Base-by-base conservation (phyloP, 2,113 vertebrate species). In the Colistium nudipinnis region DNA sequence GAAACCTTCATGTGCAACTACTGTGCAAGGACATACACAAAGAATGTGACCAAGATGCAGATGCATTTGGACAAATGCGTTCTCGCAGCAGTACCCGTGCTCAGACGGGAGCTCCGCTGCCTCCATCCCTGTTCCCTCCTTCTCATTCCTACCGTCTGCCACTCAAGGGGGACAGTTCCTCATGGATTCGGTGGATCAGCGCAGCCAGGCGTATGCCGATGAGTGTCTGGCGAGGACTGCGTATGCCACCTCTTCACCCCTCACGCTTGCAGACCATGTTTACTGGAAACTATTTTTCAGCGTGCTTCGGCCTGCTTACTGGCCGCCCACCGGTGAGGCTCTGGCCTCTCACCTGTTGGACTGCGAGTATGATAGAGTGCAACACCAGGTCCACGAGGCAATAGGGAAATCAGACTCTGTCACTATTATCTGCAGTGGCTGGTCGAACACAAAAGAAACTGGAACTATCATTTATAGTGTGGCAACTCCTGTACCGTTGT, bases 11-110 rank as follows among this genome's bases (percentile, higher is more conserved):
- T 84, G 38, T 89, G 87, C 66, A 89, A 84, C 69, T 87, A 87
- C 63, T 87, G 83, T 45, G 72, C 28, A 12, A 80, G 68, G 72
- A 66, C 72, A 0, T 74, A 85, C 62, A 70, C 78, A 3, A 84
- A 86, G 49, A 87, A 82, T 4, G 83, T 73, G 0, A 87, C 81
- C 49, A 87, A 87, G 64, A 80, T 86, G 81, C 81, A 87, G 78
- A 72, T 80, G 54, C 84, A 88, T 62, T 59, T 88, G 53, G 66
- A 70, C 53, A 85, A 89, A 69, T 89, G 84, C 57, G 38, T 39
- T 67, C 22, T 81, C 45, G 0, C 76, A 85, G 55, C 73, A 70
- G 62, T 82, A 82, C 1, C 66, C 76, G 0, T 67, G 70, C 38
- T 55, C 70, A n/a, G 76, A 82, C 14, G 72, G 76, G 36, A 77